Base-by-base conservation (phyloP, 2,113 vertebrate species). In the Phyllostomus discolor region DNA sequence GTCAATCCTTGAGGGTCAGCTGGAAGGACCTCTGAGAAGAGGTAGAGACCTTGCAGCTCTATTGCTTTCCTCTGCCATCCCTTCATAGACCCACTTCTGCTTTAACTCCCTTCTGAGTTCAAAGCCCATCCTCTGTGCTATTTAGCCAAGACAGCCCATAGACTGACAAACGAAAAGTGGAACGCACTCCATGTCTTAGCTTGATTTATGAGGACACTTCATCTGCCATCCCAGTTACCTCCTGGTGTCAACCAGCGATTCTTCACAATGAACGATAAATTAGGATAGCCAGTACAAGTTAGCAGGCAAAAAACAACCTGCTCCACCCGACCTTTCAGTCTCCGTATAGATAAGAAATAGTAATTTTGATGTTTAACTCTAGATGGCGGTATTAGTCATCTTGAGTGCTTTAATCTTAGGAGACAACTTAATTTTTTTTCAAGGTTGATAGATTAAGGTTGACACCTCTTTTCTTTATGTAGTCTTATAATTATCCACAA, bases 301-400 rank as follows among this genome's bases (percentile, higher is more conserved):
- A 66, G 16, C 28, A 9, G 64, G 24, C 10, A 19, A 3, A 48
- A 28, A 22, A 35, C 11, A 9, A 35, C 26, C 38, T 50, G 28
- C 22, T 66, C 35, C 87, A 78, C 90, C 2, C 38, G 1, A 6
- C 46, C 28, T 90, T 73, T 78, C 28, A 26, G n/a, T 24, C 24
- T 85, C 48, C 54, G 64, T 84, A 31, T 15, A 78, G 62, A 50
- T 24, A 86, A 89, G 48, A 93, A 95, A n/a, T 54, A 46, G 86
- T 57, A 46, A 59, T 91, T 93, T 67, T 85, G 4, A 93, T 69
- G 85, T 35, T 78, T 50, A 94, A 41, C 92, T 78, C 76, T 88
- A 95, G 97, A 38, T 93, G 96, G 97, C 82, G 67, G 59, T 91
- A 72, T 76, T 81, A 41, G 43, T 8, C 86, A 95, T 64, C 0